Evolutionary conservation across 1,140 invertebrate species (phyloP).

Genomic region (Vanessa atalanta): DNA sequence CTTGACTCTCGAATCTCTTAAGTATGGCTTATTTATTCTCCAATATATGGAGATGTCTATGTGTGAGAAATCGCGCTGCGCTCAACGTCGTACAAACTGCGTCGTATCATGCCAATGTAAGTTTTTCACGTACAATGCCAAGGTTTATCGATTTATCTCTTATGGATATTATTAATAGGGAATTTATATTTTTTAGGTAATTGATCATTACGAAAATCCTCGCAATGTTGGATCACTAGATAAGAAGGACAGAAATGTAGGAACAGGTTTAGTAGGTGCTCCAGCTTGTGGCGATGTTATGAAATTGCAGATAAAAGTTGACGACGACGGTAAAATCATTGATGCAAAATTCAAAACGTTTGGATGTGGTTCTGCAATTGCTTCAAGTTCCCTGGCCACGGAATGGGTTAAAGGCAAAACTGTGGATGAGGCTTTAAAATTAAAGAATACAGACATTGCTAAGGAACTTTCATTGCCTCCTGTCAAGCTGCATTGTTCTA

Average conservation of each 20-base stretch:
- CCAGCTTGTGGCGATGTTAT: conserved; percentile 99
- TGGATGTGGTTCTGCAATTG: conserved; percentile 99
- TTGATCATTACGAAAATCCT: conserved; percentile 99
- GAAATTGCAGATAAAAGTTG: conserved; percentile 98
- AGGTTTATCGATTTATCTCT: conserved; percentile 60
- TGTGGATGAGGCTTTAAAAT: conserved; percentile 93
- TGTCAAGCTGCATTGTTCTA: conserved; percentile 99
- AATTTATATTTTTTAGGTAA: conserved; percentile 85
- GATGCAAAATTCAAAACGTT: conserved; percentile 99
- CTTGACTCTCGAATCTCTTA: not conserved
- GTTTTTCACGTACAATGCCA: conserved; percentile 64
- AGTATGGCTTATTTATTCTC: conserved; percentile 60
- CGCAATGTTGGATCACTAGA: conserved; percentile 99
- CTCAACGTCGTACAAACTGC: conserved; percentile 57
- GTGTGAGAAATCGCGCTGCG: conserved; percentile 56
- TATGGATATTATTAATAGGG: not conserved
- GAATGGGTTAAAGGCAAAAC: conserved; percentile 99
- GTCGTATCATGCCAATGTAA: conserved; percentile 78
- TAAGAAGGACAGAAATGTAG: conserved; percentile 96
- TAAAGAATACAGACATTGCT: conserved; percentile 99
- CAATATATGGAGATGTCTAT: conserved; percentile 65
- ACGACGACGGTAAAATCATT: conserved; percentile 97
- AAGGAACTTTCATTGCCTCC: conserved; percentile 98
- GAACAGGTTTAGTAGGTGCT: conserved; percentile 98
- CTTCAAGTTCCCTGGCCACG: conserved; percentile 98